phyloP scores from a whole-genome alignment of 2,797 vertebrate genomes.

The Cygnus olor region DNA sequence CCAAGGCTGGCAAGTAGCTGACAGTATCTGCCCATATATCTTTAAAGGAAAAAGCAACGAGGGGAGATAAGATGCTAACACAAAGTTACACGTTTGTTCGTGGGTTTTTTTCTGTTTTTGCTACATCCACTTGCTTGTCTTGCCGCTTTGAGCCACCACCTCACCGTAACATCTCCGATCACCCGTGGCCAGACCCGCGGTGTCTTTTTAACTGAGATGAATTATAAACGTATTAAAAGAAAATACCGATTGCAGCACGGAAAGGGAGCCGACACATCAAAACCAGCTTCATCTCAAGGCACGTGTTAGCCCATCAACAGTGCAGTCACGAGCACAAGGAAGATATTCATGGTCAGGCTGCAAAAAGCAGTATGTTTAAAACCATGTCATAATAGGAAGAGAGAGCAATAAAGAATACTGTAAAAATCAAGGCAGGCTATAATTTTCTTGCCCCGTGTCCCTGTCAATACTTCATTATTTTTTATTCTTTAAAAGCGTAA shows the following conservation, averaged over 20 bases:
- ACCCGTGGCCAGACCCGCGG: not conserved
- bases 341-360: not conserved
- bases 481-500: not conserved
- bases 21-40: not conserved
- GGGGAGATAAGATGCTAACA: not conserved
- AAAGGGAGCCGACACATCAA: not conserved
- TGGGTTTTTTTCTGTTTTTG: not conserved
- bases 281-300: not conserved
- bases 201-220: slow-evolving; percentile 8
- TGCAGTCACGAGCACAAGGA: not conserved
- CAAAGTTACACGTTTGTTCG: not conserved
- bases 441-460: not conserved
- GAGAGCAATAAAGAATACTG: not conserved
- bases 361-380: not conserved
- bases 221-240: not conserved
- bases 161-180: too few species aligned
- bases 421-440: not conserved
- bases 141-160: not conserved
- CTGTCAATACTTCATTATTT: not conserved
- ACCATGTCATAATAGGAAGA: not conserved
- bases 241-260: not conserved
- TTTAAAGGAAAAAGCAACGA: not conserved
- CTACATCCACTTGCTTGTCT: not conserved
- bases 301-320: not conserved
- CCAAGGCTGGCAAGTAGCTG: not conserved